phyloP scores from a whole-genome alignment of 2,888 invertebrate species.

The Drosophila anceps region DNA sequence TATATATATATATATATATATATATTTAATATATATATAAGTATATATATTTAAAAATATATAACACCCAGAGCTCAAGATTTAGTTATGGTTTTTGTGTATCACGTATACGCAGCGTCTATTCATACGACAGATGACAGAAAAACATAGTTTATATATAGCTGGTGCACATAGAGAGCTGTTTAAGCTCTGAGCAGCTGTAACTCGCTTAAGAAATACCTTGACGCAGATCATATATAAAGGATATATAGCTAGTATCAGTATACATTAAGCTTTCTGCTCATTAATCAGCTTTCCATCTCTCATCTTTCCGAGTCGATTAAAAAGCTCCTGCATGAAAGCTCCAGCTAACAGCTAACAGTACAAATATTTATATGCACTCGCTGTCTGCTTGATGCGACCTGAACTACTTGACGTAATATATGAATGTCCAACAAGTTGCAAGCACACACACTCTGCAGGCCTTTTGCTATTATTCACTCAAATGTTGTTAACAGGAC shows the following conservation, averaged over 20 bases:
- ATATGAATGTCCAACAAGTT: slow-evolving; percentile 21
- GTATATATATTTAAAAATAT: background rate
- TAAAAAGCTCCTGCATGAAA: background rate
- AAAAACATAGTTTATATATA: background rate
- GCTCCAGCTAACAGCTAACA: background rate
- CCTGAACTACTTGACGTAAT: background rate
- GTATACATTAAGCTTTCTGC: background rate
- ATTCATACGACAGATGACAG: background rate
- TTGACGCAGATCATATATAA: background rate
- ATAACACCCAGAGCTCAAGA: background rate
- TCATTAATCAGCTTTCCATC: background rate
- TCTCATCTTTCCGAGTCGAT: background rate
- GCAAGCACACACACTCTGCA: slow-evolving; percentile 13
- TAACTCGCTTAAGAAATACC: too few species aligned
- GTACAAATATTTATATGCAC: background rate
- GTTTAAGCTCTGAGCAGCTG: background rate
- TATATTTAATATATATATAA: background rate
- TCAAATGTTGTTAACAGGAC: slow-evolving; percentile 72
- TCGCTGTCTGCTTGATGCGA: background rate
- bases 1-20: background rate
- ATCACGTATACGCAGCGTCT: slow-evolving; percentile 13
- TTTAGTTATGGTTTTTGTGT: background rate
- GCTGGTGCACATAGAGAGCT: background rate
- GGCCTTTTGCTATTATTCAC: slow-evolving; percentile 23
- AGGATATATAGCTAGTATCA: background rate